These are phyloP conservation scores for Ceratoteleas bidentatus DNA, from an alignment of 1,140 invertebrate genomes.

Conservation along the genomic window DNA sequence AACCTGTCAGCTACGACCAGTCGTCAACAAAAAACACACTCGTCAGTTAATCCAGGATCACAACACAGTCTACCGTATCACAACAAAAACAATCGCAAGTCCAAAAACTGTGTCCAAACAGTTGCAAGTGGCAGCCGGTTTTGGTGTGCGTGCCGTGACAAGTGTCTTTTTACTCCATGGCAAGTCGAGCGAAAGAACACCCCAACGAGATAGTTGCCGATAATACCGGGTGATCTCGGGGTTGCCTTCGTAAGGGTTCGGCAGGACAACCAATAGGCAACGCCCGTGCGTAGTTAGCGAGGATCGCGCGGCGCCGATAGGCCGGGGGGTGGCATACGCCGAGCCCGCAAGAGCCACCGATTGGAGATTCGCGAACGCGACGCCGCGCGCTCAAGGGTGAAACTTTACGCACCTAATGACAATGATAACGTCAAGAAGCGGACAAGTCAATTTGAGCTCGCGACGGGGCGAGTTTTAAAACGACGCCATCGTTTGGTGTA, in stretches of 20 bases:
- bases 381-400: conserved; percentile 8
- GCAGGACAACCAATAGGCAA: not conserved
- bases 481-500: no score
- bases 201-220: conserved; percentile 15
- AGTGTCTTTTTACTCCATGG: conserved; percentile 27
- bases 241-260: conserved; percentile 15
- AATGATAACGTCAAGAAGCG: conserved; percentile 35
- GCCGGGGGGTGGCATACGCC: not conserved
- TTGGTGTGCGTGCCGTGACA: conserved; percentile 13
- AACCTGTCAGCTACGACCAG: no score
- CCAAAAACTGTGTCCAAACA: no score
- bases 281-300: not conserved
- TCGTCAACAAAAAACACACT: no score
- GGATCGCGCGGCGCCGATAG: conserved; percentile 5
- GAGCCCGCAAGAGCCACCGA: not conserved
- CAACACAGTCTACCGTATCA: no score
- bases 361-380: conserved; percentile 5
- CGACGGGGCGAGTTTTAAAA: conserved; percentile 12
- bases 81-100: no score
- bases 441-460: conserved; percentile 30
- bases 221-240: conserved; percentile 24
- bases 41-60: no score
- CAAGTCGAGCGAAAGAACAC: conserved; percentile 23
- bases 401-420: conserved; percentile 33
- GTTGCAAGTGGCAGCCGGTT: no score